Percentiles rank a stretch among this genome's conserved stretches.
Conservation (phyloP, 1,140 invertebrate species). For the Zaprionus vittiger region DNA sequence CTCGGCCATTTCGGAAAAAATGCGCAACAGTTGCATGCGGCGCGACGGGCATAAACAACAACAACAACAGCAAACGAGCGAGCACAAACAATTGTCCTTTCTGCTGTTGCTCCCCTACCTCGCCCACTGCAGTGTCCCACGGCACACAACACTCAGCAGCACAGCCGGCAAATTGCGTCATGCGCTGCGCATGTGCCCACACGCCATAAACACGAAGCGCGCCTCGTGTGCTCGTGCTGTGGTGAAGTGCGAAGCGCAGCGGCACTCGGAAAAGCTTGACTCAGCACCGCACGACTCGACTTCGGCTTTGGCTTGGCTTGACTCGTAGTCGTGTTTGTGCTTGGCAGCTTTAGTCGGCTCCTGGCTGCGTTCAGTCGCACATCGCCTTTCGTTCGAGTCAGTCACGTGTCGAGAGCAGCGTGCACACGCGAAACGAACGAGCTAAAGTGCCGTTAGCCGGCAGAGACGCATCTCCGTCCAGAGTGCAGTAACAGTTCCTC, state of each 20-base stretch:
- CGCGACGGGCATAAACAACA: slow-evolving; percentile 21
- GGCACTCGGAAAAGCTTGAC: background rate
- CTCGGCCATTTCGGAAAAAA: slow-evolving; percentile 69
- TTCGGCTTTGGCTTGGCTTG: background rate
- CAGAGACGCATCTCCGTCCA: slow-evolving; percentile 22
- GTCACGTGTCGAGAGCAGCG: slow-evolving; percentile 44
- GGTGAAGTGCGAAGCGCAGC: background rate
- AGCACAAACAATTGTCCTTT: slow-evolving; percentile 74
- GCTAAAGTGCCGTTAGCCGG: background rate
- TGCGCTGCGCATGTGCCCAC: slow-evolving; percentile 77
- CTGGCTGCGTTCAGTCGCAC: slow-evolving; percentile 52
- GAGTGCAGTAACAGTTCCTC: background rate
- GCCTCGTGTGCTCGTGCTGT: slow-evolving; percentile 8
- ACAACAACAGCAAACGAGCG: slow-evolving; percentile 54
- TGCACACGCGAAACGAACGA: slow-evolving; percentile 14
- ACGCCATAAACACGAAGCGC: slow-evolving; percentile 40
- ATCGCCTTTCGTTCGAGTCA: slow-evolving; percentile 58
- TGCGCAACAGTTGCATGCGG: slow-evolving; percentile 78
- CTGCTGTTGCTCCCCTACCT: slow-evolving; percentile 42
- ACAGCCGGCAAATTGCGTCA: slow-evolving; percentile 54
- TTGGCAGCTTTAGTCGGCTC: slow-evolving; percentile 19
- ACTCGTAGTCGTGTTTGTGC: background rate
- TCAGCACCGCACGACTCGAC: no score
- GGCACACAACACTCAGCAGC: slow-evolving; percentile 3
- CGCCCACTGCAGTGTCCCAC: background rate